Conservation (phyloP, 2,797 vertebrate species). For the Crypturellus tataupa region DNA sequence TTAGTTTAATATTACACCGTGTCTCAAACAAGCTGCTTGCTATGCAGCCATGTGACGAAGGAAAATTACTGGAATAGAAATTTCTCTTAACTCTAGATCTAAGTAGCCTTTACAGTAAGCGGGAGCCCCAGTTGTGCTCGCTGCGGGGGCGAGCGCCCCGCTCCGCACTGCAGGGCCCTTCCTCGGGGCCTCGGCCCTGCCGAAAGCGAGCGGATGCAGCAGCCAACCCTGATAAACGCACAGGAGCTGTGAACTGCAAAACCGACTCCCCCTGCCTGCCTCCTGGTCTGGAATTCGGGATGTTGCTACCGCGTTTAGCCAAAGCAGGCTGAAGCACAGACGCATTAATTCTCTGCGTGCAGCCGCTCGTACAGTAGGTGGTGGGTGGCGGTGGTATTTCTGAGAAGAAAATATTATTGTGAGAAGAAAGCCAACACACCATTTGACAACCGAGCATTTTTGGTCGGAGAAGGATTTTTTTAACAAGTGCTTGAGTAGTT, state of each 20-base stretch:
- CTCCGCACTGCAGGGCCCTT: neutral
- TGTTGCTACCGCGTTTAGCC: neutral
- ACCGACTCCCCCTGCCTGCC: fast-evolving
- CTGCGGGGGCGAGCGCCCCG: neutral
- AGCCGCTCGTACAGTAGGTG: neutral
- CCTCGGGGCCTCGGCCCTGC: neutral
- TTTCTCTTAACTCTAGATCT: neutral
- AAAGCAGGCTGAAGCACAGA: neutral
- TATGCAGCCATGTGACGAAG: neutral
- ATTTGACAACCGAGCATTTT: neutral
- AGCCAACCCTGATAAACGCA: neutral
- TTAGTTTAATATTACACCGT: too few relatives aligned
- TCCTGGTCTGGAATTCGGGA: neutral
- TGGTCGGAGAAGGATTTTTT: neutral
- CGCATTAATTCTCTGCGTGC: fast-evolving
- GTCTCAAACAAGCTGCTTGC: fast-evolving
- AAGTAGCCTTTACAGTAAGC: neutral
- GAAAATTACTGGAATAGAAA: neutral
- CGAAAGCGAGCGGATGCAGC: fast-evolving
- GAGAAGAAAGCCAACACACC: neutral
- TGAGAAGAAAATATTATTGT: neutral
- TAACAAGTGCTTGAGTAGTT: neutral
- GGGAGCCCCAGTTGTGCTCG: neutral
- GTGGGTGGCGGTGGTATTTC: neutral
- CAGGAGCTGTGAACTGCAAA: neutral